Base-by-base conservation (phyloP, 2,888 invertebrate genomes). In the Ethmia dodecea region DNA sequence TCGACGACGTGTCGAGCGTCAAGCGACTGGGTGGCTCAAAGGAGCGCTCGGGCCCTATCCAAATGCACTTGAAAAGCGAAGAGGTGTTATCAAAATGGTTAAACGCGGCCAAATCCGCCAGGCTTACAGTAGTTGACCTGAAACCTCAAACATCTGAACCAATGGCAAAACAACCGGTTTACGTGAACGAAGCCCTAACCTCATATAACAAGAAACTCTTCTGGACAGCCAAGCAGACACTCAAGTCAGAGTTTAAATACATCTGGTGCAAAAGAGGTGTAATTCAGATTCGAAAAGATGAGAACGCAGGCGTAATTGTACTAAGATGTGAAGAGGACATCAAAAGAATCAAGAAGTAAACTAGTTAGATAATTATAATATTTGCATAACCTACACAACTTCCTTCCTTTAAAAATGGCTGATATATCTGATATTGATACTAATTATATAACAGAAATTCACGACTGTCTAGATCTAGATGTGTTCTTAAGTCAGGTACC, bases 251-350 rank as follows among this genome's bases (percentile, higher is more conserved):
- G 2, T 31, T 14, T 11, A 31, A 22, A 13, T 31, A 9, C 13
- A 11, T 31, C 5, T 31, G 31, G 31, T 31, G 20, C 13, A 31
- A 31, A 13, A n/a, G 10, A 18, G 31, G 31, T 2, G 3, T 3
- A 3, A 13, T 31, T 22, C 12, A 4, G 5, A 13, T 11, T 1
- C 31, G 31, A 22, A 31, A 31, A 13, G 22, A 13, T 2, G 31
- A 31, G 2, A 31, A 31, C 10, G 31, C 2, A 8, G 10, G 22
- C 5, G 13, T 24, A n/a, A 13, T 22, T 5, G 3, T 8, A 2
- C 16, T 30, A n/a, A 16, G 12, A 13, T 4, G 4, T 12, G 16
- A 10, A 4, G 12, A 8, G 2, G 20, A 31, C 11, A 29, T 31
- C 13, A 5, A 5, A 3, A 13, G 5, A 22, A 4, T 31, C 10